phyloP scores from a whole-genome alignment of 2,797 vertebrate species.

The Cheirogaleus major region DNA sequence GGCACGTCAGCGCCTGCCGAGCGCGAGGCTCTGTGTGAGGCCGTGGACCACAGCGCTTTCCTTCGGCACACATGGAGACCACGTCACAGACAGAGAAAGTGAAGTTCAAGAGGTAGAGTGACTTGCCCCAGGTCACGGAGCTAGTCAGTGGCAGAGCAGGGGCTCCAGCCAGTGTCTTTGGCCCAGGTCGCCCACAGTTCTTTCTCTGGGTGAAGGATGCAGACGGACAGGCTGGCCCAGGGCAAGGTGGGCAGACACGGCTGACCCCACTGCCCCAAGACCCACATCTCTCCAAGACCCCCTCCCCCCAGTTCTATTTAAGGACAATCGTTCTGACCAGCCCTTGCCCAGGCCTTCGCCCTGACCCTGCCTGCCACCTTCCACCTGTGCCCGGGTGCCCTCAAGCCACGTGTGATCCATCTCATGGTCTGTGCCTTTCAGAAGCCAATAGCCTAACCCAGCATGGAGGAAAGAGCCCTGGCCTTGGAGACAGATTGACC shows the following conservation, averaged over 20 bases:
- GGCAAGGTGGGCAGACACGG: not conserved
- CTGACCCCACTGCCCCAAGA: not conserved
- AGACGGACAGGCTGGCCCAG: not conserved
- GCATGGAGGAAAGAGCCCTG: not conserved
- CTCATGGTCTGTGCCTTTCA: not conserved
- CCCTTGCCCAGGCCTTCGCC: not conserved
- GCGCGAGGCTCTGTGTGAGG: not conserved
- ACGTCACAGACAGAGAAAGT: not conserved
- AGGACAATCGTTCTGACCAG: not conserved
- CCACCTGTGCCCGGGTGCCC: not conserved
- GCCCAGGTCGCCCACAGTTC: not conserved
- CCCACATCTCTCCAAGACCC: not conserved
- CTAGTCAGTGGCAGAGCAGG: not conserved
- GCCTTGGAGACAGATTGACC: not conserved
- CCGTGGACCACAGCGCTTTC: not conserved
- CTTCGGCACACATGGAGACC: rapidly evolving
- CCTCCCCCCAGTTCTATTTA: not conserved
- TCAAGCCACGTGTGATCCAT: rapidly evolving
- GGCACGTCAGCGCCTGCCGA: rapidly evolving
- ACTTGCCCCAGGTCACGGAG: not conserved
- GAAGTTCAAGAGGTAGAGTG: not conserved
- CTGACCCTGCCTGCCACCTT: not conserved
- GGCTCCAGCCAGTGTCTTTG: not conserved
- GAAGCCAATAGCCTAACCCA: not conserved
- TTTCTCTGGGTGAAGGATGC: not conserved